Evolutionary conservation across 2,797 vertebrate genomes (phyloP).

Genomic region (Hoplostethus atlanticus): DNA sequence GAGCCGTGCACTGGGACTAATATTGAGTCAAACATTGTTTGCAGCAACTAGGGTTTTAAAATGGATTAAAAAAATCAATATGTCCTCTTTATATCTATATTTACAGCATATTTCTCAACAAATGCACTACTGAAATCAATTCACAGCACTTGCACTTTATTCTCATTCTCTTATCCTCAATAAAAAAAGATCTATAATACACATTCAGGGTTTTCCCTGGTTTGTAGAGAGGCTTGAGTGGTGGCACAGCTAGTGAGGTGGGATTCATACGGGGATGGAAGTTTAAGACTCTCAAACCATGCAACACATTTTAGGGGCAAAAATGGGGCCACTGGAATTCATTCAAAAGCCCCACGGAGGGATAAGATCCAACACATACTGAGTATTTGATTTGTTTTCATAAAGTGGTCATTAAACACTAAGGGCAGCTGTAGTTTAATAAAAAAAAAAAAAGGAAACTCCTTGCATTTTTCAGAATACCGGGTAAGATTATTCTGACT

Average conservation of each 20-base stretch:
- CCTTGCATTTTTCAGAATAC: conserved; percentile 16
- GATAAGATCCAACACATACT: conserved; percentile 1
- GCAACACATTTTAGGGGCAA: too few relatives aligned
- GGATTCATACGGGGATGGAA: not conserved
- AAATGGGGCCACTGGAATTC: too few relatives aligned
- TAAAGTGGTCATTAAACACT: conserved; percentile 40
- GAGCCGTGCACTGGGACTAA: conserved; percentile 37
- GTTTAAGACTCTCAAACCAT: too few relatives aligned
- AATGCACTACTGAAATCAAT: too few relatives aligned
- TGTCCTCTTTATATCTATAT: not conserved
- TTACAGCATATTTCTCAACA: not conserved
- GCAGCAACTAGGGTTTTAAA: too few relatives aligned
- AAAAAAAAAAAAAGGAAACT: not conserved
- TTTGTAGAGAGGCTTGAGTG: not conserved
- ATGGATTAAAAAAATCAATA: too few relatives aligned
- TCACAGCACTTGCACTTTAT: too few relatives aligned
- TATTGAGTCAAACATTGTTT: not conserved
- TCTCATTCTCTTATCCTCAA: too few relatives aligned
- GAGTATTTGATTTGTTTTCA: not conserved
- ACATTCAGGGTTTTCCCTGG: not conserved
- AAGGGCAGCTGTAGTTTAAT: too few relatives aligned
- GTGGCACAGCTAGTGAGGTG: not conserved
- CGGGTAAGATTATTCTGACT: conserved; percentile 20
- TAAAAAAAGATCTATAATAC: not conserved
- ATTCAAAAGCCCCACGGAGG: not conserved